Percentiles rank a stretch among this genome's conserved stretches.
phyloP scores from a whole-genome alignment of 2,888 invertebrate genomes.

The Lasioglossum malachurum region DNA sequence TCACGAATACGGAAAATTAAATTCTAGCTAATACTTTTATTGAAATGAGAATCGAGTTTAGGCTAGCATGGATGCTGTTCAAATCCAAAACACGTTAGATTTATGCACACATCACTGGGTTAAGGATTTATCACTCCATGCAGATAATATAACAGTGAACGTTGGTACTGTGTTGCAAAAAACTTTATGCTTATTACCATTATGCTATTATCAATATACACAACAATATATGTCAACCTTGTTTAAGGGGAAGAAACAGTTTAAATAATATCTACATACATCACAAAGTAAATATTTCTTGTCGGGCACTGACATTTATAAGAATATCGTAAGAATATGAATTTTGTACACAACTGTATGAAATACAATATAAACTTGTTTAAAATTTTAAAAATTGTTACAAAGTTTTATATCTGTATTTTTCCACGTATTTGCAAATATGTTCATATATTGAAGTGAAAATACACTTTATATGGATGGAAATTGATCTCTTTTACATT shows the following conservation, averaged over 20 bases:
- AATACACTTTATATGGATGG: slow-evolving; percentile 1
- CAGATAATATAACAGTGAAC: not conserved
- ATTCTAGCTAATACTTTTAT: not conserved
- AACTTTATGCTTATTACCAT: not conserved
- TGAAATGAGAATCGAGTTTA: not conserved
- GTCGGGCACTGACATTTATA: slow-evolving; percentile 9
- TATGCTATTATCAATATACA: slow-evolving; percentile 18
- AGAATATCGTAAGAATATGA: not conserved
- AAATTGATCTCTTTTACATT: slow-evolving; percentile 1
- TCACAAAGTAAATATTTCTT: slow-evolving; percentile 12
- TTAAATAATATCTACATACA: slow-evolving; percentile 10
- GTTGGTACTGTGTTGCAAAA: not conserved
- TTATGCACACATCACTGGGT: not conserved
- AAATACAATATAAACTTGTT: slow-evolving; percentile 4
- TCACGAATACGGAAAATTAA: not conserved
- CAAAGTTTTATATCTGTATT: slow-evolving; percentile 14
- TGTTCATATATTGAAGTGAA: slow-evolving; percentile 6
- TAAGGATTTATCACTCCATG: not conserved
- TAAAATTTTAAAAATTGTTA: slow-evolving; percentile 5
- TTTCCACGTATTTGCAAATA: slow-evolving; percentile 5
- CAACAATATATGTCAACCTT: slow-evolving; percentile 14
- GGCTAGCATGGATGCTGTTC: not conserved
- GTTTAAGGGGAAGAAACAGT: not conserved
- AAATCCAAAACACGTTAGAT: slow-evolving; percentile 1
- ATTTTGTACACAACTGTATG: slow-evolving; percentile 9